phyloP scores from a whole-genome alignment of 2,113 vertebrate genomes.

The Psittacula cyanocephala region DNA sequence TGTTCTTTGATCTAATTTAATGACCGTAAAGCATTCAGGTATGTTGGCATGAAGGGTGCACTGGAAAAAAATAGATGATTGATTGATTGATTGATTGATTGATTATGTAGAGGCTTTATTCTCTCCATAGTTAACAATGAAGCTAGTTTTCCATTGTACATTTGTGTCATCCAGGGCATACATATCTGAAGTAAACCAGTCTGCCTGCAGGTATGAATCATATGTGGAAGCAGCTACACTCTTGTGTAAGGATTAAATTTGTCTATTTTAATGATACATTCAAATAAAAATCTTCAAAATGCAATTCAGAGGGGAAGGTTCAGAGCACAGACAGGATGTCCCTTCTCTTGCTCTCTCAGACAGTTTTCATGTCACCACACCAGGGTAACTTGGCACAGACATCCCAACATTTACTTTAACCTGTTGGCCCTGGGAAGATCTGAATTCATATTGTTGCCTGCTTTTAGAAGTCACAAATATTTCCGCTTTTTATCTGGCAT shows the following conservation, averaged over 20 bases:
- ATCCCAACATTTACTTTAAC: neutral
- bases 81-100: slow-evolving; percentile 41
- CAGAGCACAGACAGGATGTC: neutral
- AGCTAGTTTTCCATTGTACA: neutral
- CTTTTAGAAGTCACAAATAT: neutral
- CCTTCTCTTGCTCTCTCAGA: neutral
- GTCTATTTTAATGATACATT: slow-evolving; percentile 18
- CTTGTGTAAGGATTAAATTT: neutral
- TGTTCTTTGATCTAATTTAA: slow-evolving; percentile 63
- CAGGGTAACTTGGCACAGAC: neutral
- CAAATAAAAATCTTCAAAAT: slow-evolving; percentile 28
- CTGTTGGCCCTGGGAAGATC: neutral
- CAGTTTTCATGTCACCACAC: neutral
- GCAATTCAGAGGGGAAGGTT: neutral
- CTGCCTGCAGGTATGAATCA: neutral
- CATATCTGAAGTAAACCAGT: neutral
- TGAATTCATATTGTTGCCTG: neutral
- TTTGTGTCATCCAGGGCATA: neutral
- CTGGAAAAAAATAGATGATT: neutral
- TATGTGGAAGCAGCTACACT: neutral
- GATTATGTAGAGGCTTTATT: neutral
- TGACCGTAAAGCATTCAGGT: slow-evolving; percentile 48
- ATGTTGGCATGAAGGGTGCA: slow-evolving; percentile 42
- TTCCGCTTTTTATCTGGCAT: neutral
- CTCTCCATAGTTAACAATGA: slow-evolving; percentile 2